Evolutionary conservation across 2,113 vertebrate genomes (phyloP).

Genomic region (Anthoscopus minutus): DNA sequence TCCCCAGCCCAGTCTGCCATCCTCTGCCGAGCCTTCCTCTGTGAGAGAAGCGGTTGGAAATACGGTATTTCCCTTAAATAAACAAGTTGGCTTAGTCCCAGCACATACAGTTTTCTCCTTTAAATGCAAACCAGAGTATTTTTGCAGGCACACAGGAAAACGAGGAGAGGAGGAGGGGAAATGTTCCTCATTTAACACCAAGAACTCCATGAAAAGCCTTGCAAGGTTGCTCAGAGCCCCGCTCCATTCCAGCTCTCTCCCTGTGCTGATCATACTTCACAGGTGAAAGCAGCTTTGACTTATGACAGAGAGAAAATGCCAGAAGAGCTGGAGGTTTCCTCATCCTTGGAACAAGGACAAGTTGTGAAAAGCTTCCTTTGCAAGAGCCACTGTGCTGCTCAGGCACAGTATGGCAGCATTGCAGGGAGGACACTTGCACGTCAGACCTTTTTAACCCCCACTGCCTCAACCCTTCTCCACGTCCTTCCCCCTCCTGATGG

Average conservation of each 20-base stretch:
- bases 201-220: slow-evolving; percentile 41
- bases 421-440: neutral
- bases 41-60: neutral
- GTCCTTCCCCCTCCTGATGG: neutral
- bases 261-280: neutral
- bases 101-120: slow-evolving; percentile 31
- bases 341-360: slow-evolving; percentile 55
- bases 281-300: slow-evolving; percentile 49
- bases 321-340: slow-evolving; percentile 50
- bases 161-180: slow-evolving; percentile 49
- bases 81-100: slow-evolving; percentile 36
- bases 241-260: neutral
- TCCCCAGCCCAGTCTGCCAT: slow-evolving; percentile 37
- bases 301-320: slow-evolving; percentile 26
- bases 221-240: neutral
- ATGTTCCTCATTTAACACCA: slow-evolving; percentile 40
- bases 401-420: slow-evolving; percentile 31
- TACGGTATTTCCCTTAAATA: slow-evolving; percentile 41
- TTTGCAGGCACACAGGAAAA: slow-evolving; percentile 37
- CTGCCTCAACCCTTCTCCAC: neutral
- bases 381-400: slow-evolving; percentile 12
- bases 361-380: slow-evolving; percentile 48
- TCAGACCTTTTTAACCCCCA: slow-evolving; percentile 32
- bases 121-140: slow-evolving; percentile 45
- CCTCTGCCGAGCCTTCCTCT: slow-evolving; percentile 5